Conservation (phyloP, 2,888 invertebrate species). For the Callinectes sapidus region DNA sequence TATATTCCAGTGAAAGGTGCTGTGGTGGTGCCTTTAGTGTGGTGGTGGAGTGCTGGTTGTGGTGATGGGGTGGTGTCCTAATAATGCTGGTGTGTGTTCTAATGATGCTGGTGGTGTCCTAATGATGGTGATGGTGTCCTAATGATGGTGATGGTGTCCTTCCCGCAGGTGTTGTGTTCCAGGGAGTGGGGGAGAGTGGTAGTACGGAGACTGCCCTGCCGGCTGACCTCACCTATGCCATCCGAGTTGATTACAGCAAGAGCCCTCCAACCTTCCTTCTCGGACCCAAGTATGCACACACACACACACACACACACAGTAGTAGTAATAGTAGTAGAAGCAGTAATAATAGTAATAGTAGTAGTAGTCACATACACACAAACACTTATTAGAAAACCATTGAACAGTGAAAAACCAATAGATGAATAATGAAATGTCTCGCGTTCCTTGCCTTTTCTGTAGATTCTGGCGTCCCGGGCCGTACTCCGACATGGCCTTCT, state of each 20-base stretch:
- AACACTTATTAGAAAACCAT: not conserved
- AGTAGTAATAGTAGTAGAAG: not conserved
- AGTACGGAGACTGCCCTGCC: constrained; percentile 24
- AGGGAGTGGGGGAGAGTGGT: constrained; percentile 44
- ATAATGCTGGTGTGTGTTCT: not conserved
- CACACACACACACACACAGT: not conserved
- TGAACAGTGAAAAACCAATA: too few relatives aligned
- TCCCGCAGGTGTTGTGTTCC: constrained; percentile 61
- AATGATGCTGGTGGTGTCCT: too few relatives aligned
- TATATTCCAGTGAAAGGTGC: too few relatives aligned
- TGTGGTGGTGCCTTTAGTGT: too few relatives aligned
- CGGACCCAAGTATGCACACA: constrained; percentile 40
- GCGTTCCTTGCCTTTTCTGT: not conserved
- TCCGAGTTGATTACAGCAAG: constrained; percentile 58
- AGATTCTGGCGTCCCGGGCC: constrained; percentile 72
- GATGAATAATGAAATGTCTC: not conserved
- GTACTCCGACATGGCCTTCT: constrained; percentile 47
- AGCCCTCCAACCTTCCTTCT: constrained; percentile 54
- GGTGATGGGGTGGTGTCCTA: not conserved
- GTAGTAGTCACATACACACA: not conserved
- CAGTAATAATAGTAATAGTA: too few relatives aligned
- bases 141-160: too few relatives aligned
- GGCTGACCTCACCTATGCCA: constrained; percentile 45
- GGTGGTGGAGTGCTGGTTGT: too few relatives aligned
- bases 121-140: not conserved